A percentile compares a stretch with the other conserved stretches of the same genome.
Evolutionary conservation across 2,888 invertebrate species (phyloP).

Genomic region (Luperina testacea): DNA sequence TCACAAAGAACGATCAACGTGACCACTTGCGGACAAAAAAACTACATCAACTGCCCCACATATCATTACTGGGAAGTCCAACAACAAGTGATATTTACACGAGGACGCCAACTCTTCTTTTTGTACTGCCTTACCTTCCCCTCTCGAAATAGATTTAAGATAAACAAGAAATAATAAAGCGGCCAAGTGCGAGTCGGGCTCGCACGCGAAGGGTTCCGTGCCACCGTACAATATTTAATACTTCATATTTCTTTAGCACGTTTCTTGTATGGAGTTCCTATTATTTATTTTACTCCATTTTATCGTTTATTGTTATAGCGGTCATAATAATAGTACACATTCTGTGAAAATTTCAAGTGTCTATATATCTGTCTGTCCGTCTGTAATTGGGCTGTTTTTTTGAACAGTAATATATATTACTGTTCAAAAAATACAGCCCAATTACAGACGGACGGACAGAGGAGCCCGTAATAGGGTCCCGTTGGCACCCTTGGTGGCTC

Average conservation of each 20-base stretch:
- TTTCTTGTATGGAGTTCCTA: neutral
- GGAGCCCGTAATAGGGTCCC: too few relatives aligned
- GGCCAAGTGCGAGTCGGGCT: neutral
- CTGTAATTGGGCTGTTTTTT: too few relatives aligned
- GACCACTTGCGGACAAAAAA: conserved; percentile 47
- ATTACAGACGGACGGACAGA: too few relatives aligned
- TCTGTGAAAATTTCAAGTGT: too few relatives aligned
- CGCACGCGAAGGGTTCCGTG: neutral
- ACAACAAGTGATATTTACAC: conserved; percentile 82
- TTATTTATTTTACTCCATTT: too few relatives aligned
- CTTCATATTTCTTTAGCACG: neutral
- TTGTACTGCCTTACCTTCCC: conserved; percentile 66
- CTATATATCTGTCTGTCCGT: too few relatives aligned
- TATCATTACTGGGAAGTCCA: conserved; percentile 73
- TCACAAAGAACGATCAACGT: neutral
- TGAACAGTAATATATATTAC: too few relatives aligned
- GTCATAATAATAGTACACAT: too few relatives aligned
- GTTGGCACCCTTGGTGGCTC: too few relatives aligned
- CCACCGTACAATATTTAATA: neutral
- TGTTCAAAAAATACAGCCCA: too few relatives aligned
- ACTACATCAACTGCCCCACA: conserved; percentile 55
- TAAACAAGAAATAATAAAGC: conserved; percentile 23
- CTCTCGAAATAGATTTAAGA: conserved; percentile 55
- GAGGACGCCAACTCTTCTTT: conserved; percentile 84
- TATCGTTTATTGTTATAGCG: too few relatives aligned